Evolutionary conservation across 2,113 vertebrate genomes (phyloP), one percentile per base, ranked within the genome.

Genomic region (Platycercus adscitus): DNA sequence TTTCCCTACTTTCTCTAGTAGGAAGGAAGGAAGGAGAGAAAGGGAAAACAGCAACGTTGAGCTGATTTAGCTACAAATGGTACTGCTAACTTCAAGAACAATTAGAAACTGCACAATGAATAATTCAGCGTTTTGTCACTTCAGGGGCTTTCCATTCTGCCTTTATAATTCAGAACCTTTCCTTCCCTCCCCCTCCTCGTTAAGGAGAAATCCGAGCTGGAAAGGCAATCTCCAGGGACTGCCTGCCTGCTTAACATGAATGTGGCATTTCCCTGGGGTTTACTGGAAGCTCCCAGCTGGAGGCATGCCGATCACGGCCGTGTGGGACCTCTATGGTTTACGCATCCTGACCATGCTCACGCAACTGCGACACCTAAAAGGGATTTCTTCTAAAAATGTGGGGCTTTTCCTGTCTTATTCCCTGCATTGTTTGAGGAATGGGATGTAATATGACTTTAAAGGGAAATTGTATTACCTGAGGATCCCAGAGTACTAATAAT

Each of bases 61-160:
- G 49, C 60, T 78, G 64, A 84, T 92, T 79, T 76, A 83, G n/a
- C 86, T 89, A 64, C 81, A 76, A 95, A 95, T 28, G 21, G 33
- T 75, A 61, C 28, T 0, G 0, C 33, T 70, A 82, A 80, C 66
- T 95, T 96, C 79, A 90, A 86, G 94, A 97, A 96, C 96, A 97
- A 96, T 94, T 96, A 94, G 63, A 87, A 97, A 81, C 43, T 11
- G 41, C 53, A 60, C 46, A 83, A 98, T 98, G 97, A 98, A 98
- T 98, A 98, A 99, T 98, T 98, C 98, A 98, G 94, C 44, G 31
- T 86, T 97, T 98, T 98, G 97, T 94, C 97, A 98, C 97, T 98
- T 98, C 95, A 97, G 78, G 96, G 95, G 96, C 97, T 95, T 98
- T 97, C 96, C 70, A 44, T 96, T 91, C 91, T 93, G 66, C 91